Conservation (phyloP, 2,888 invertebrate species). For the Hololepta plana region DNA sequence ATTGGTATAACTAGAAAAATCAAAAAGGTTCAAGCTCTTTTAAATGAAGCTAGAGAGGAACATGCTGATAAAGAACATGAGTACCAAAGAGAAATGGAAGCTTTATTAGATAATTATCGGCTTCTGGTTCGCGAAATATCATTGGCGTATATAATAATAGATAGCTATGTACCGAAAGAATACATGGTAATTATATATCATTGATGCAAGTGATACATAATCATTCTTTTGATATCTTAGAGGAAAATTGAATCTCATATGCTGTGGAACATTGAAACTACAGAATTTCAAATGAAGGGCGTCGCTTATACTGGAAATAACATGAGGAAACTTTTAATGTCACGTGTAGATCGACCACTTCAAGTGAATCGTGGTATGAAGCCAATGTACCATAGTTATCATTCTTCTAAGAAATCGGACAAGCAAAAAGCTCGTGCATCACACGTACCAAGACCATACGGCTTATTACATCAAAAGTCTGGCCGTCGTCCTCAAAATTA, state of each 20-base stretch:
- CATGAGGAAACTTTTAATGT: constrained; percentile 81
- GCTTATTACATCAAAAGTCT: too few species aligned
- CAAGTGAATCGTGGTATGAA: too few species aligned
- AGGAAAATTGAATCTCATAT: constrained; percentile 79
- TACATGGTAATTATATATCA: constrained; percentile 48
- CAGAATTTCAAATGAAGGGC: constrained; percentile 95
- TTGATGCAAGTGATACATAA: constrained; percentile 1
- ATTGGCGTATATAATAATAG: constrained; percentile 76
- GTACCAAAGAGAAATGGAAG: constrained; percentile 94
- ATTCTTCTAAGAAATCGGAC: too few species aligned
- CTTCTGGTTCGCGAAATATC: constrained; percentile 80
- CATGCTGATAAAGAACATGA: constrained; percentile 78
- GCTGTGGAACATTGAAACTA: constrained; percentile 96
- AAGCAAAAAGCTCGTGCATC: too few species aligned
- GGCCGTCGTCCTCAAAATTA: too few species aligned
- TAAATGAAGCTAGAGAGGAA: constrained; percentile 74
- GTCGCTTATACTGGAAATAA: constrained; percentile 99
- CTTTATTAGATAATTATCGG: constrained; percentile 80
- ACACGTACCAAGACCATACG: too few species aligned
- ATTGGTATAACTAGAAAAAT: constrained; percentile 84
- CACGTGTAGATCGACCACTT: too few species aligned
- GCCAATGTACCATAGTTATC: too few species aligned
- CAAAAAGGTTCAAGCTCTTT: constrained; percentile 70
- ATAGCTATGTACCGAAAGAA: constrained; percentile 84
- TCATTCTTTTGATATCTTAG: constrained; percentile 26